These are phyloP conservation scores for Drosophila dunni DNA, from an alignment of 1,140 invertebrate genomes.

Conservation along the genomic window DNA sequence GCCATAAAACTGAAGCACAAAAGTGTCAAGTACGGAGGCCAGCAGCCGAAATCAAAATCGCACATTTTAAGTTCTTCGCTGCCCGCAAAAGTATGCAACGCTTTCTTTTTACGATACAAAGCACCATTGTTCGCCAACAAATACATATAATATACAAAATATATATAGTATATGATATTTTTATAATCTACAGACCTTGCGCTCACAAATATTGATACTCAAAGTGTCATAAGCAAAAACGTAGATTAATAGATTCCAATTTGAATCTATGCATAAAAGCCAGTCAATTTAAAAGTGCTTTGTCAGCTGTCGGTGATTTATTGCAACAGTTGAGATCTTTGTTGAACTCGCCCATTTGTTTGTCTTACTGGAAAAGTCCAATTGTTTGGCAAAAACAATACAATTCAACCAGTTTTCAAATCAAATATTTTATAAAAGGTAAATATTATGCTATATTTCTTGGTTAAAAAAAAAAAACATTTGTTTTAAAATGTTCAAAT, in stretches of 20 bases:
- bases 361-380: too few relatives aligned
- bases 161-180: not conserved
- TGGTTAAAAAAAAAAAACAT: too few relatives aligned
- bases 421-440: too few relatives aligned
- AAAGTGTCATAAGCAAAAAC: not conserved
- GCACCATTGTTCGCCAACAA: not conserved
- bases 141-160: too few relatives aligned
- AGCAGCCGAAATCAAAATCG: conserved; percentile 55
- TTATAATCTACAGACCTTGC: not conserved
- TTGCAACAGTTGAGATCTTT: too few relatives aligned
- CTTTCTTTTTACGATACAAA: conserved; percentile 14
- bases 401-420: too few relatives aligned
- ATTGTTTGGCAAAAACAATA: too few relatives aligned
- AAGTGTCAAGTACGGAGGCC: conserved; percentile 56
- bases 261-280: not conserved
- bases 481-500: too few relatives aligned
- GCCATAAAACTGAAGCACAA: conserved; percentile 34
- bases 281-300: too few relatives aligned
- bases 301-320: too few relatives aligned
- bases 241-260: not conserved
- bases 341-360: too few relatives aligned
- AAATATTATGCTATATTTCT: too few relatives aligned
- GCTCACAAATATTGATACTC: not conserved
- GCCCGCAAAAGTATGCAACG: conserved; percentile 36
- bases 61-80: conserved; percentile 17